These are phyloP conservation scores for Falco columbarius DNA, from an alignment of 2,797 vertebrate genomes.

Conservation along the genomic window DNA sequence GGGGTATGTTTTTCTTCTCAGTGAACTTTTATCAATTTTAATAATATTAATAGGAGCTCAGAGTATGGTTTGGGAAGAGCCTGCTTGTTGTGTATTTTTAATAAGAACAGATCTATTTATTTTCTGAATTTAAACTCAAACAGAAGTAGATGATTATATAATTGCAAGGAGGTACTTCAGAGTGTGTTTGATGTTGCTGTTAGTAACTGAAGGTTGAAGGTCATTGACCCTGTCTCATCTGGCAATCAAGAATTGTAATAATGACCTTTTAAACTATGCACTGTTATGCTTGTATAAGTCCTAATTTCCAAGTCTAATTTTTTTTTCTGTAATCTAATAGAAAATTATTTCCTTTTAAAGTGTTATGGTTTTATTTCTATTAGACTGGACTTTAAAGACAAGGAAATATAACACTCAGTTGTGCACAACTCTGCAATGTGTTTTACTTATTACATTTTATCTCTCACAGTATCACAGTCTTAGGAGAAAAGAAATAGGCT, in stretches of 20 bases:
- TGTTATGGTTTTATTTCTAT: neutral
- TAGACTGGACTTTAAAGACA: neutral
- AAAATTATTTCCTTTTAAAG: neutral
- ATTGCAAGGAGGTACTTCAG: neutral
- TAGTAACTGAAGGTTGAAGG: neutral
- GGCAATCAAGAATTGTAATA: neutral
- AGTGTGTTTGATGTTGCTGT: neutral
- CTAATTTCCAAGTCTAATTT: neutral
- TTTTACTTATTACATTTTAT: neutral
- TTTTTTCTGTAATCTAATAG: neutral
- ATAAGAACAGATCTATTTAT: neutral
- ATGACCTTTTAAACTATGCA: neutral
- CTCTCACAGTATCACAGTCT: neutral
- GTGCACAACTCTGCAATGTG: neutral
- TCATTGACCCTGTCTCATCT: neutral
- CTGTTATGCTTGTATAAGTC: neutral
- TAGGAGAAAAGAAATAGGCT: neutral
- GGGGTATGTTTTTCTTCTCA: neutral
- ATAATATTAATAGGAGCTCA: neutral
- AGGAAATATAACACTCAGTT: neutral
- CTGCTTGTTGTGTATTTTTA: neutral
- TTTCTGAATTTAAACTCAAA: neutral
- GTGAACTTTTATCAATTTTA: neutral
- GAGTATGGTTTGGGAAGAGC: neutral
- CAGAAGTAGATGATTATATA: neutral